Evolutionary conservation across 2,888 invertebrate species (phyloP).

Genomic region (Trachelus troglodyta): DNA sequence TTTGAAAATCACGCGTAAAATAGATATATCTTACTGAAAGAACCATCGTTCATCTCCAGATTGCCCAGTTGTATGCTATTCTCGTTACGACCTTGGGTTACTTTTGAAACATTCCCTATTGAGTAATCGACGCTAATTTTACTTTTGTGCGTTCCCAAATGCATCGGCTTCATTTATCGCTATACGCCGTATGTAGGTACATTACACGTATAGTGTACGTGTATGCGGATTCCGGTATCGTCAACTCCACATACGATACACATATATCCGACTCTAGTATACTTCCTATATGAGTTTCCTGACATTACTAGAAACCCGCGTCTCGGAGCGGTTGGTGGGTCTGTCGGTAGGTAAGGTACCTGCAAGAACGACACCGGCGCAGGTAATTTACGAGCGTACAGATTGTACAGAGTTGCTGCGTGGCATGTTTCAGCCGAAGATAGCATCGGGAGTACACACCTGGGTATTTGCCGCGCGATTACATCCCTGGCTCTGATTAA

Average conservation of each 20-base stretch:
- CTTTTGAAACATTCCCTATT: conserved; percentile 50
- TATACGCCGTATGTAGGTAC: conserved; percentile 7
- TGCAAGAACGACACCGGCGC: conserved; percentile 31
- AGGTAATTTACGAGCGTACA: conserved; percentile 41
- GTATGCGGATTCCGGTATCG: neutral
- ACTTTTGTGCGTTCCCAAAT: conserved; percentile 13
- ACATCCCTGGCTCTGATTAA: conserved; percentile 36
- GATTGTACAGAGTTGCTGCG: conserved; percentile 45
- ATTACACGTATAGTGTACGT: neutral
- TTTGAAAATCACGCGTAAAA: neutral
- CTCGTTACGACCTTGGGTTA: conserved; percentile 46
- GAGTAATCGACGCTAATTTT: conserved; percentile 52
- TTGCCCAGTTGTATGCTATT: conserved; percentile 34
- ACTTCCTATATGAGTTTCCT: conserved; percentile 9
- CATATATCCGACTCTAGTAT: conserved; percentile 6
- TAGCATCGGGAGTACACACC: conserved; percentile 46
- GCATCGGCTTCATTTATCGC: neutral
- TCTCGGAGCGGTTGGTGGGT: conserved; percentile 26
- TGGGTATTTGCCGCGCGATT: conserved; percentile 30
- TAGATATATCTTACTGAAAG: neutral
- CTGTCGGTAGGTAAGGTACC: conserved; percentile 36
- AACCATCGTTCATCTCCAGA: conserved; percentile 4
- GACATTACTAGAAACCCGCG: conserved; percentile 40
- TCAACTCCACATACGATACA: neutral
- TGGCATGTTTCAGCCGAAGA: conserved; percentile 41